phyloP scores from a whole-genome alignment of 2,113 vertebrate species.

The Plectropomus leopardus region DNA sequence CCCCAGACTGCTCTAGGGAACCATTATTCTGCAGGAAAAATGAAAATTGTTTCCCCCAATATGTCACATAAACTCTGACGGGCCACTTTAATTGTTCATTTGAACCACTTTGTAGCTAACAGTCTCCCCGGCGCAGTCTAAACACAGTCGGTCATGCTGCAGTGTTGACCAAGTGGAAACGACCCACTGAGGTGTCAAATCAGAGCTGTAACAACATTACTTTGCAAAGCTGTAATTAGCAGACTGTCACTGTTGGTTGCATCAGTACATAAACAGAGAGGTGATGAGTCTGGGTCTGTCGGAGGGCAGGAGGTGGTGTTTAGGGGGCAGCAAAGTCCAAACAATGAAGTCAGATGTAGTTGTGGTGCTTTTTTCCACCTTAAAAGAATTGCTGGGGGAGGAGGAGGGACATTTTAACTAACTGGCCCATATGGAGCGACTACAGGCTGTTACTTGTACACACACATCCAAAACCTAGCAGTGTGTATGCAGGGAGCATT shows the following conservation, averaged over 20 bases:
- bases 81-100: constrained; percentile 41
- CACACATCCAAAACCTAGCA: constrained; percentile 8
- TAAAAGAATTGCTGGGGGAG: constrained; percentile 10
- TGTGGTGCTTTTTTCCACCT: constrained; percentile 26
- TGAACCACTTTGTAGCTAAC: constrained; percentile 28
- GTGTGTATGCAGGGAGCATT: constrained; percentile 42
- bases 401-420: constrained; percentile 7
- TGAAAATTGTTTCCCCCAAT: constrained; percentile 46
- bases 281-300: constrained; percentile 45
- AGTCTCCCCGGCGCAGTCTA: constrained; percentile 29
- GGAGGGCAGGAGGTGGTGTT: constrained; percentile 33
- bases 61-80: constrained; percentile 41
- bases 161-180: constrained; percentile 50
- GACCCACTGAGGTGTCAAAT: constrained; percentile 51
- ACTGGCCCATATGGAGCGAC: background rate
- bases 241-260: constrained; percentile 45
- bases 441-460: constrained; percentile 29
- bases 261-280: constrained; percentile 52
- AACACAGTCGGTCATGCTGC: constrained; percentile 31
- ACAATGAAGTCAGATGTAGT: constrained; percentile 66
- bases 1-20: constrained; percentile 28
- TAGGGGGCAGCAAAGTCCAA: constrained; percentile 36
- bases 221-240: constrained; percentile 43
- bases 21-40: constrained; percentile 32
- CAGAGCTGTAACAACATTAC: constrained; percentile 59